These are phyloP conservation scores for Xenopus tropicalis DNA, from an alignment of 2,113 vertebrate genomes.

Conservation along the genomic window UCB_Xtro_10.0 CM004447.2:82868501-82869000, in stretches of 20 bases:
- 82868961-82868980: too few species aligned
- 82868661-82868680: slow-evolving; percentile 75
- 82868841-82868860: slow-evolving; percentile 81
- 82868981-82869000: too few species aligned
- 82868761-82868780: slow-evolving; percentile 68
- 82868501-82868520: slow-evolving; percentile 79
- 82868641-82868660: slow-evolving; percentile 77
- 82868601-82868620: slow-evolving; percentile 75
- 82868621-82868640: slow-evolving; percentile 72
- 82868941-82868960: too few species aligned
- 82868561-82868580: slow-evolving; percentile 91
- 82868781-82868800: slow-evolving; percentile 76
- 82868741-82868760: slow-evolving; percentile 71
- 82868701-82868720: slow-evolving; percentile 70
- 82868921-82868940: too few species aligned
- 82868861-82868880: slow-evolving; percentile 79
- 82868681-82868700: slow-evolving; percentile 75
- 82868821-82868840: slow-evolving; percentile 83
- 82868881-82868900: slow-evolving; percentile 64
- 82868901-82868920: too few species aligned
- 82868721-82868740: slow-evolving; percentile 74
- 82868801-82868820: slow-evolving; percentile 80
- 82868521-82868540: slow-evolving; percentile 69
- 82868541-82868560: slow-evolving; percentile 72
- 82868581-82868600: slow-evolving; percentile 82